Conservation (phyloP, 2,113 vertebrate species). For the Saguinus imperator region DNA sequence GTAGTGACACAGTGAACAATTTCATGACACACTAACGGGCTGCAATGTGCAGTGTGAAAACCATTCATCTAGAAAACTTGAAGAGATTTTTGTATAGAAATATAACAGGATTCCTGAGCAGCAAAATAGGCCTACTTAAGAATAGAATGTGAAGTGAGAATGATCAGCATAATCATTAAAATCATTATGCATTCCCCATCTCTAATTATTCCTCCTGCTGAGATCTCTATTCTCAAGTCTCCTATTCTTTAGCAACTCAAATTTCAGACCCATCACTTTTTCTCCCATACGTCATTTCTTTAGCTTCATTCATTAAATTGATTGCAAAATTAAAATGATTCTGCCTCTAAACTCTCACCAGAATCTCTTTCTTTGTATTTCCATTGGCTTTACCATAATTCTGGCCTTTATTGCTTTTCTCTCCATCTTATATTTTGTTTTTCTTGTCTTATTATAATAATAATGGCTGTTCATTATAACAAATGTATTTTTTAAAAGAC, state of each 20-base stretch:
- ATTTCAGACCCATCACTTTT: background rate
- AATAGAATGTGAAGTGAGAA: background rate
- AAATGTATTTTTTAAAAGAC: constrained; percentile 2
- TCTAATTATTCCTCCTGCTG: background rate
- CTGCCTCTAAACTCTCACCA: background rate
- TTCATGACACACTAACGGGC: background rate
- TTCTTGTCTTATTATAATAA: background rate
- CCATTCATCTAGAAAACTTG: background rate
- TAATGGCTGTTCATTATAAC: background rate
- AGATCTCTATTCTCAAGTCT: background rate
- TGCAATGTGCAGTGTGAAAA: constrained; percentile 27
- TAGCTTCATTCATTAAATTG: background rate
- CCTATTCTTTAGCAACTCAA: background rate
- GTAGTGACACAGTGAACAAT: background rate
- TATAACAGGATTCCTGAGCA: background rate
- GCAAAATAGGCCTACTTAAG: background rate
- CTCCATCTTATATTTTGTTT: background rate
- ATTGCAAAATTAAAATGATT: background rate
- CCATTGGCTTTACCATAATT: background rate
- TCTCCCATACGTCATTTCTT: background rate
- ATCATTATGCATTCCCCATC: background rate
- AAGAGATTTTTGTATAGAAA: constrained; percentile 40
- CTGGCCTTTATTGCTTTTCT: background rate
- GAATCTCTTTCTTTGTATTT: background rate
- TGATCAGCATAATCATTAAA: background rate